phyloP scores from a whole-genome alignment of 1,140 invertebrate species.

The Bradynema listronoti region DNA sequence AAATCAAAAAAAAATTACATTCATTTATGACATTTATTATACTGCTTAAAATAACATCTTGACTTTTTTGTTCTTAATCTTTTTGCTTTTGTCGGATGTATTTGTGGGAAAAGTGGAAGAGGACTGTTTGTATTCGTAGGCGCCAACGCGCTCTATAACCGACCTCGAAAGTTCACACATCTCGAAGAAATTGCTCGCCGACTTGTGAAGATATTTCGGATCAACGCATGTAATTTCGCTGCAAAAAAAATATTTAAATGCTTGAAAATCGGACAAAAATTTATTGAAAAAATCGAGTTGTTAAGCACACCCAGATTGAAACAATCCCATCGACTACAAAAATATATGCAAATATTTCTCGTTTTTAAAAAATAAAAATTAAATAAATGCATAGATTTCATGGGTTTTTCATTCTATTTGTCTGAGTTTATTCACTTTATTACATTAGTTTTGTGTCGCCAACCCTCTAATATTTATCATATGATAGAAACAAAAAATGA shows the following conservation, averaged over 20 bases:
- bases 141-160: slow-evolving; percentile 10
- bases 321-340: not conserved
- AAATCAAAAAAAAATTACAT: not conserved
- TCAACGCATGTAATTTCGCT: slow-evolving; percentile 19
- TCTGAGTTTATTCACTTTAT: not conserved
- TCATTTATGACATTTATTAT: not conserved
- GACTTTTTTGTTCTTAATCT: not conserved
- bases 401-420: not conserved
- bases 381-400: not conserved
- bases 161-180: slow-evolving; percentile 17
- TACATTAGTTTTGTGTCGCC: not conserved
- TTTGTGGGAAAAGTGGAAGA: not conserved
- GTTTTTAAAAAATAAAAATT: not conserved
- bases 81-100: not conserved
- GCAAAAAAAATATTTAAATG: not conserved
- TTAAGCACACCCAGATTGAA: not conserved
- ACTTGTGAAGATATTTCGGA: slow-evolving; percentile 18
- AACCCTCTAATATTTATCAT: not conserved
- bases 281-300: not conserved
- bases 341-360: not conserved
- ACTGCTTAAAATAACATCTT: not conserved
- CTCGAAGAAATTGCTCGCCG: slow-evolving; percentile 21
- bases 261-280: not conserved
- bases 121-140: not conserved
- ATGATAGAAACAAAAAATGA: not conserved